Percentiles rank a stretch among this genome's conserved stretches.
phyloP scores from a whole-genome alignment of 1,140 invertebrate genomes.

The Ceratoteleas bidentatus region DNA sequence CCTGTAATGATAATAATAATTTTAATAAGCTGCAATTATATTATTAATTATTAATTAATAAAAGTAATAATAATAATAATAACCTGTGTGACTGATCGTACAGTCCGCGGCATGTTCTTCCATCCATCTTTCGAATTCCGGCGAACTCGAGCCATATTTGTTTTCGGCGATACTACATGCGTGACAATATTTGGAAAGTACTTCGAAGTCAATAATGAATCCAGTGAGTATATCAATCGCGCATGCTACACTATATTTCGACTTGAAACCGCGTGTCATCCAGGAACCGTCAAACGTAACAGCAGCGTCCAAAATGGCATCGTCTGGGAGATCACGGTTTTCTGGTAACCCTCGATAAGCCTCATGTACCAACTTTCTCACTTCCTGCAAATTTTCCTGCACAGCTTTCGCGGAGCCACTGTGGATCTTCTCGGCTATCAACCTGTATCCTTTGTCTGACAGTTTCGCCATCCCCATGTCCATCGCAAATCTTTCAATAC shows the following conservation, averaged over 20 bases:
- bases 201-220: slow-evolving; percentile 3
- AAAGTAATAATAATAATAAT: too few relatives aligned
- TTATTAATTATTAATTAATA: too few relatives aligned
- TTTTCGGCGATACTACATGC: slow-evolving; percentile 8
- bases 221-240: slow-evolving; percentile 7
- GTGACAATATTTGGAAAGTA: slow-evolving; percentile 12
- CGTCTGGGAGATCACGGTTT: slow-evolving; percentile 4
- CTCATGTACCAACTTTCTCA: slow-evolving; percentile 2
- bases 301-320: slow-evolving; percentile 2
- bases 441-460: slow-evolving; percentile 2
- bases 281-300: slow-evolving; percentile 18
- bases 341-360: slow-evolving; percentile 4
- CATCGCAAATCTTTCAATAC: slow-evolving; percentile 18
- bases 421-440: not conserved
- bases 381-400: slow-evolving; percentile 1
- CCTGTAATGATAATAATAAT: too few relatives aligned
- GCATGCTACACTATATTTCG: slow-evolving; percentile 15
- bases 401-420: not conserved
- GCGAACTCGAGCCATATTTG: not conserved
- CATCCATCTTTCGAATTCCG: slow-evolving; percentile 22
- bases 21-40: too few relatives aligned
- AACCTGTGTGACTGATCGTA: slow-evolving; percentile 14
- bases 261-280: slow-evolving; percentile 17
- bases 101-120: slow-evolving; percentile 19
- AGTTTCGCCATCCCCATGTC: slow-evolving; percentile 16